Evolutionary conservation across 1,140 invertebrate genomes (phyloP).

Genomic region (Lepidurus couesii): DNA sequence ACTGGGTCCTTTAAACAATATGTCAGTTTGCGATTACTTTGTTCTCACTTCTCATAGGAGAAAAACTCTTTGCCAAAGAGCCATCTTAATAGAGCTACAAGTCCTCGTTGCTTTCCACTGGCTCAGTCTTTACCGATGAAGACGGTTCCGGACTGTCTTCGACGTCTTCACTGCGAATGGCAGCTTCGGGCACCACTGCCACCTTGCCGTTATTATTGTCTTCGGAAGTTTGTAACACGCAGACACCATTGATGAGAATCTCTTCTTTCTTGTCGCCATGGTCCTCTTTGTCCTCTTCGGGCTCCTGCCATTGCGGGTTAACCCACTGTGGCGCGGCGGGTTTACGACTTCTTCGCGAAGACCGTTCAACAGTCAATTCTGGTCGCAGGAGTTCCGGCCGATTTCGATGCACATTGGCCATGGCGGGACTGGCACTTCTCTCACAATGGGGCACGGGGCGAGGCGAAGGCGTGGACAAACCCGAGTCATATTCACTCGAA

Average conservation of each 20-base stretch:
- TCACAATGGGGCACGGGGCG: conserved; percentile 48
- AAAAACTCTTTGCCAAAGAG: neutral
- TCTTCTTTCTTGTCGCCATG: conserved; percentile 45
- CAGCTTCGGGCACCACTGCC: conserved; percentile 32
- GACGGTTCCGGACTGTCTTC: conserved; percentile 36
- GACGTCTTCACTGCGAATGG: conserved; percentile 36
- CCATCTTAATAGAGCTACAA: conserved; percentile 28
- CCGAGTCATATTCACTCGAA: conserved; percentile 37
- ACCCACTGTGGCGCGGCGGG: conserved; percentile 95
- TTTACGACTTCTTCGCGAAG: conserved; percentile 61
- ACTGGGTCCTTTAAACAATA: too few species aligned
- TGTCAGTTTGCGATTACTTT: too few species aligned
- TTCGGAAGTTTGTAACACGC: conserved; percentile 64
- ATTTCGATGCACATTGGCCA: conserved; percentile 3
- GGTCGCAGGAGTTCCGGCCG: conserved; percentile 34
- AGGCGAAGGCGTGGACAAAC: neutral
- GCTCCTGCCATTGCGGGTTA: conserved; percentile 56
- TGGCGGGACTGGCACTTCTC: conserved; percentile 45
- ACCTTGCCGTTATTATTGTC: conserved; percentile 35
- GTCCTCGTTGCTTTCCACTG: conserved; percentile 27
- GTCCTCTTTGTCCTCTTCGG: conserved; percentile 51
- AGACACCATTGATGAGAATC: conserved; percentile 85
- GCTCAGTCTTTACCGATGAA: conserved; percentile 34
- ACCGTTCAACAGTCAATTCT: conserved; percentile 45
- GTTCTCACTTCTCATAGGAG: too few species aligned